phyloP scores from a whole-genome alignment of 2,113 vertebrate genomes.

The Pseudolaguvia tuberculata region DNA sequence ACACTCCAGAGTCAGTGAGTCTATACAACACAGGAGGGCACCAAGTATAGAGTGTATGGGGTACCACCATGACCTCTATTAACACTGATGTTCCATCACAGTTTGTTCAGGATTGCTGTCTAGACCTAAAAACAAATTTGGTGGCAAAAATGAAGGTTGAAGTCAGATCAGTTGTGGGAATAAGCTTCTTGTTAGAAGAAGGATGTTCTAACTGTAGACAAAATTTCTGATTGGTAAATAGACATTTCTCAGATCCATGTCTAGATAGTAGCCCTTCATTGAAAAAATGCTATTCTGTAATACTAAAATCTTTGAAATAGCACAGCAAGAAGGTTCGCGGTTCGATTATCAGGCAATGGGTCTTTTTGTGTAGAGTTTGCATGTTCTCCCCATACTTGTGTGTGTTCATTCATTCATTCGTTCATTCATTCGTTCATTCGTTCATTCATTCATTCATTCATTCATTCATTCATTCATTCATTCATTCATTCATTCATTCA shows the following conservation, averaged over 20 bases:
- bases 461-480: too few relatives aligned
- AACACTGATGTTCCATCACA: slow-evolving; percentile 19
- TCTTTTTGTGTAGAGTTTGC: too few relatives aligned
- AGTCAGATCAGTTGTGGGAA: background rate
- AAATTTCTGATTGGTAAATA: slow-evolving; percentile 22
- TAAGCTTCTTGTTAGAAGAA: background rate
- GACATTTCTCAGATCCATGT: slow-evolving; percentile 13
- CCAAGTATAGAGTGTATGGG: slow-evolving; percentile 19
- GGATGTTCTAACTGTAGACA: background rate
- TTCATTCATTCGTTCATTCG: too few relatives aligned
- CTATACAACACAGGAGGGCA: slow-evolving; percentile 37
- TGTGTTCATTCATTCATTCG: too few relatives aligned
- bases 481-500: too few relatives aligned
- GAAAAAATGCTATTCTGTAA: slow-evolving; percentile 1
- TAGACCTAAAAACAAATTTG: slow-evolving; percentile 1
- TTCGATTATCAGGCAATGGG: too few relatives aligned
- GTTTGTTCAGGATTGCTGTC: slow-evolving; percentile 14
- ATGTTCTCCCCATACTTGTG: too few relatives aligned
- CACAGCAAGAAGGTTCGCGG: too few relatives aligned
- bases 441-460: too few relatives aligned
- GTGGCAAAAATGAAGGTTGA: background rate
- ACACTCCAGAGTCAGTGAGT: slow-evolving; percentile 29
- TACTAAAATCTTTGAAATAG: too few relatives aligned
- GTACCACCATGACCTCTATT: slow-evolving; percentile 27
- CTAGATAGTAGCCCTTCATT: background rate